Evolutionary conservation across 2,888 invertebrate genomes (phyloP).

Genomic region (Muscina levida): DNA sequence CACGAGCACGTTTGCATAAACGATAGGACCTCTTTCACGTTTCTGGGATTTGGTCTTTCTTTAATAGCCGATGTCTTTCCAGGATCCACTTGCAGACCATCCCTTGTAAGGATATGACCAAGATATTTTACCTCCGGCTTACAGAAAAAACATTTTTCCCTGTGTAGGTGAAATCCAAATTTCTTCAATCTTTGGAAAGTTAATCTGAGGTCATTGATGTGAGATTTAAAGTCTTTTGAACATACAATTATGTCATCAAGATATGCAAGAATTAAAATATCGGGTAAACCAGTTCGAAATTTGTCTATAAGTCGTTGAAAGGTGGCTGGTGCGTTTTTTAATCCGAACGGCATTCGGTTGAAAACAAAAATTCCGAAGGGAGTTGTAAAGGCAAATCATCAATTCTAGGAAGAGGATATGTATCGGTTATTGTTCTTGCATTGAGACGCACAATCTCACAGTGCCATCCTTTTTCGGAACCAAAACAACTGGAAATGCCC

Average conservation of each 20-base stretch:
- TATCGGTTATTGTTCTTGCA: slow-evolving; percentile 64
- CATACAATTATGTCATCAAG: too few relatives aligned
- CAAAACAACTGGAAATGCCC: too few relatives aligned
- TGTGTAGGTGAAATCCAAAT: too few relatives aligned
- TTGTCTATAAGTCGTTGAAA: slow-evolving; percentile 72
- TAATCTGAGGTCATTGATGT: slow-evolving; percentile 64
- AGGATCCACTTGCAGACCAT: slow-evolving; percentile 70
- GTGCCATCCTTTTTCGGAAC: too few relatives aligned
- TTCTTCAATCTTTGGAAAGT: slow-evolving; percentile 61
- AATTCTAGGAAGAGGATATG: slow-evolving; percentile 76
- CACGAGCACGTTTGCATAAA: slow-evolving; percentile 73
- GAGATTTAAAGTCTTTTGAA: slow-evolving; percentile 67
- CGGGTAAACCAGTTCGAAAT: slow-evolving; percentile 56
- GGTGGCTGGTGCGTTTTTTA: slow-evolving; percentile 71
- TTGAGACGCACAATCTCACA: slow-evolving; percentile 57
- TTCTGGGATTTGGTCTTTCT: slow-evolving; percentile 54
- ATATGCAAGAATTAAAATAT: too few relatives aligned
- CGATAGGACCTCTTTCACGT: slow-evolving; percentile 64
- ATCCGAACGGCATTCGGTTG: too few relatives aligned
- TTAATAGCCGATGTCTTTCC: slow-evolving; percentile 69
- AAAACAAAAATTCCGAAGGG: too few relatives aligned
- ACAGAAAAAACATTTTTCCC: too few relatives aligned
- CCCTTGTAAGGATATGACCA: slow-evolving; percentile 70
- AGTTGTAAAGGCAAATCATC: slow-evolving; percentile 74
- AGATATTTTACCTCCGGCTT: slow-evolving; percentile 68